Evolutionary conservation across 2,797 vertebrate species (phyloP).

Genomic region (Anguilla obscura): DNA sequence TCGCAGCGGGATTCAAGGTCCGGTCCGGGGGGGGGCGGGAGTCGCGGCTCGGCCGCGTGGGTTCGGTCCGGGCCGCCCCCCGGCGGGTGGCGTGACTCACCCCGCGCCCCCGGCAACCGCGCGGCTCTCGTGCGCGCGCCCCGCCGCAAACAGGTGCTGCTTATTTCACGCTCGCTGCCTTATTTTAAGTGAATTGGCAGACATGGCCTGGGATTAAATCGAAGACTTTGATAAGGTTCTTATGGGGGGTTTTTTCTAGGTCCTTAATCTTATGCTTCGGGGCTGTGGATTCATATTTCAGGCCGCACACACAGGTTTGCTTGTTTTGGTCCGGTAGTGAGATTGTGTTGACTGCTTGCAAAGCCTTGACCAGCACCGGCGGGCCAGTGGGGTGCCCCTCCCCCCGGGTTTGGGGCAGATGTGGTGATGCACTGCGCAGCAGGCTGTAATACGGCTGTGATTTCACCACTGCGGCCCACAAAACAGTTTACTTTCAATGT

Average conservation of each 20-base stretch:
- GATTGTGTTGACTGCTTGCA: conserved; percentile 10
- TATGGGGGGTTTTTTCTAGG: conserved; percentile 30
- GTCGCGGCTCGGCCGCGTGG: neutral
- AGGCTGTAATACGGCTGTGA: neutral
- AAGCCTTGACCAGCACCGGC: neutral
- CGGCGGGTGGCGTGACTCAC: neutral
- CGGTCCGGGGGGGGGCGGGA: neutral
- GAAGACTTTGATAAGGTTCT: conserved; percentile 46
- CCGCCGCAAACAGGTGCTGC: conserved; percentile 48
- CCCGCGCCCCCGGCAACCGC: neutral
- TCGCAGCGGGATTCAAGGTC: conserved; percentile 38
- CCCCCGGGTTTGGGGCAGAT: neutral
- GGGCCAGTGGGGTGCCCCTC: neutral
- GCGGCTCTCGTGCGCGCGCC: neutral
- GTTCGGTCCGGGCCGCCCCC: neutral
- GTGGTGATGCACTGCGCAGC: neutral
- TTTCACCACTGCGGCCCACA: neutral
- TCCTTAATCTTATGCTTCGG: conserved; percentile 31
- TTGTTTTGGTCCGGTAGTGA: conserved; percentile 27
- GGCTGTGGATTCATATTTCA: conserved; percentile 33
- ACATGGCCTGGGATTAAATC: conserved; percentile 43
- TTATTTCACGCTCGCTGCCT: conserved; percentile 54
- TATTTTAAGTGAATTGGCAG: conserved; percentile 56
- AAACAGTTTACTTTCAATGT: neutral
- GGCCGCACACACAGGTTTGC: conserved; percentile 22